phyloP scores from a whole-genome alignment of 2,113 vertebrate genomes.

The Heptranchias perlo region DNA sequence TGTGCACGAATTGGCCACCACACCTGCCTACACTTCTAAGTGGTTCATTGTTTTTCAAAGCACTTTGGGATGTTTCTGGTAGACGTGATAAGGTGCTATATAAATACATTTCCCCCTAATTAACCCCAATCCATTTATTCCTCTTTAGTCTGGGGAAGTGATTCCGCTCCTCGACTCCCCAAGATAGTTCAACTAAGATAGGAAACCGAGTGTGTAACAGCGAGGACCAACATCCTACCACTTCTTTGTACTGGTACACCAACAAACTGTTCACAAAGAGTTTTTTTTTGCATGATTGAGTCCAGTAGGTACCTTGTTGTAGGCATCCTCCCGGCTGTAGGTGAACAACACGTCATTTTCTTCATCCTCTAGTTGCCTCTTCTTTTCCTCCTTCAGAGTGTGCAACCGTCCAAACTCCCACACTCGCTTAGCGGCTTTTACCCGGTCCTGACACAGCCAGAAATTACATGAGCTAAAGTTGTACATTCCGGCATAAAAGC shows the following conservation, averaged over 20 bases:
- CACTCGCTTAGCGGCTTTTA: constrained; percentile 64
- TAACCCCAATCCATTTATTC: neutral
- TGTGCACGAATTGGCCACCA: too few species aligned
- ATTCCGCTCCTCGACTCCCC: neutral
- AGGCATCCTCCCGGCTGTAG: constrained; percentile 85
- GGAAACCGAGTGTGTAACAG: neutral
- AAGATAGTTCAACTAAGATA: neutral
- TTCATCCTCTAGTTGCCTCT: constrained; percentile 63
- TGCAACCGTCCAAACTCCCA: constrained; percentile 77
- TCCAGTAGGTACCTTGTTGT: constrained; percentile 70
- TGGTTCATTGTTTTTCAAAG: neutral
- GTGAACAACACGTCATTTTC: constrained; percentile 81
- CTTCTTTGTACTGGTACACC: neutral
- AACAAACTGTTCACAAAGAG: neutral
- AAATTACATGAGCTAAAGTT: neutral
- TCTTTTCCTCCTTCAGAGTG: constrained; percentile 65
- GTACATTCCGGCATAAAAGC: neutral
- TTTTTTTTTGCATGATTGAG: neutral
- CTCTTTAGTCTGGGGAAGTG: neutral
- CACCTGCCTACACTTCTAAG: neutral
- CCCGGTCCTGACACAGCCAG: constrained; percentile 53
- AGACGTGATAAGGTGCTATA: neutral
- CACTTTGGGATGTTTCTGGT: neutral
- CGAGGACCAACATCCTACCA: neutral
- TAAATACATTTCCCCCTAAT: neutral